Base-by-base conservation (phyloP, 2,113 vertebrate species). In the Pica pica region DNA sequence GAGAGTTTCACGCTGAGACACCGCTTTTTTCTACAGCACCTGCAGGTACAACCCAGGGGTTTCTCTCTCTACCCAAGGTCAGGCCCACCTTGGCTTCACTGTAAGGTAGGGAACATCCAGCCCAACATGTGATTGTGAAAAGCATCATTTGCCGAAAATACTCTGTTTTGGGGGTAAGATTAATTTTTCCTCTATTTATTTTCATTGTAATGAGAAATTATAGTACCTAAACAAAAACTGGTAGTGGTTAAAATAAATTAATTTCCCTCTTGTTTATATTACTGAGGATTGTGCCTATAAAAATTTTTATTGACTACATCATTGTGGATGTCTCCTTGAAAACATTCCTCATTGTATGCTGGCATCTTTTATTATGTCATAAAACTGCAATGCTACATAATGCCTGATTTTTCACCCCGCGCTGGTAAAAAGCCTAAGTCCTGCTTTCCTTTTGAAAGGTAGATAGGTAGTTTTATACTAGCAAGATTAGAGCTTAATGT, bases 331-430 rank as follows among this genome's bases (percentile, higher is more conserved):
- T 74, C 52, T 96, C 88, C 90, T 93, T 93, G 94, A 90, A 93
- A 93, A 18, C 73, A 87, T 89, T 70, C 37, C 39, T 89, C 65
- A 49, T 71, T 75, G 56, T 57, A 49, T 2, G 1, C 39, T 92
- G 83, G 56, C 53, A 69, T 90, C 46, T 95, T 93, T 95, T 90
- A 94, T 89, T 67, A 81, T 87, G 59, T 83, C 46, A 64, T 90
- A 94, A 95, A 94, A 92, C 28, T 76, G 49, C 76, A 89, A 10
- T 59, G 28, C 73, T 90, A 33, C 16, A 42, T 65, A 53, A 82
- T 21, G 37, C 44, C 49, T 68, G n/a, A 19, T 69, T 92, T 92
- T 91, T 82, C 46, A 55, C 23, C 10, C 31, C 2, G 1, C 22
- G 1, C 0, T 67, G 52, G 27, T 74, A 27, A 70, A 67, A 90